Evolutionary conservation across 53 echinoderm and acorn worm species (phyloP).

Genomic region (Antedon mediterranea): DNA sequence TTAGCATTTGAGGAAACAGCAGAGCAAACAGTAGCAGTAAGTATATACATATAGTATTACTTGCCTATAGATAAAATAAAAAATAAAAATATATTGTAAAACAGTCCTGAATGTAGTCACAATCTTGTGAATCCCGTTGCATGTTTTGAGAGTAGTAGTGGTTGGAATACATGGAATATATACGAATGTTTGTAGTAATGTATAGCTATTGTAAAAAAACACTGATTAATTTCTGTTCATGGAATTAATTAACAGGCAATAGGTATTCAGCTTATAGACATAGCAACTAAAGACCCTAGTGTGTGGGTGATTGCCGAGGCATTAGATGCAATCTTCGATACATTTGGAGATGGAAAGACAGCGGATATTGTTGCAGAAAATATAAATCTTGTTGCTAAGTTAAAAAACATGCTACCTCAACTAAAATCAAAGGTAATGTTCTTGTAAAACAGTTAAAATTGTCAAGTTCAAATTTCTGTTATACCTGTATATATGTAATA

Average conservation of each 20-base stretch:
- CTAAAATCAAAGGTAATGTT: slow-evolving; percentile 79
- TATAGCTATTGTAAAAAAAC: no score
- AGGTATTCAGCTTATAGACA: slow-evolving; percentile 64
- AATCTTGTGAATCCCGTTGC: no score
- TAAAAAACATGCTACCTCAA: slow-evolving; percentile 66
- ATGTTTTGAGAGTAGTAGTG: no score
- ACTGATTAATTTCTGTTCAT: no score
- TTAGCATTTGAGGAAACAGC: slow-evolving; percentile 44
- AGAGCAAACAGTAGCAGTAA: slow-evolving; percentile 64
- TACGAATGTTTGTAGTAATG: no score
- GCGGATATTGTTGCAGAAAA: slow-evolving; percentile 72
- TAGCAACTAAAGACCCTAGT: slow-evolving; percentile 69
- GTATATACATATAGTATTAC: no score
- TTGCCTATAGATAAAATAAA: background rate
- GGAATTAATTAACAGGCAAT: slow-evolving; percentile 68
- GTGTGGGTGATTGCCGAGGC: slow-evolving; percentile 92
- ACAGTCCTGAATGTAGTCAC: no score
- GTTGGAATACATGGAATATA: no score
- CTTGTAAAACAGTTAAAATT: no score
- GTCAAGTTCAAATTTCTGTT: no score
- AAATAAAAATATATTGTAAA: no score
- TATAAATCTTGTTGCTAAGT: slow-evolving; percentile 54
- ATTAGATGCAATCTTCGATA: slow-evolving; percentile 91
- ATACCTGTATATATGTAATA: no score
- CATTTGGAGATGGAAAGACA: slow-evolving; percentile 69